phyloP scores from a whole-genome alignment of 2,888 invertebrate species.

The Lepas anatifera region DNA sequence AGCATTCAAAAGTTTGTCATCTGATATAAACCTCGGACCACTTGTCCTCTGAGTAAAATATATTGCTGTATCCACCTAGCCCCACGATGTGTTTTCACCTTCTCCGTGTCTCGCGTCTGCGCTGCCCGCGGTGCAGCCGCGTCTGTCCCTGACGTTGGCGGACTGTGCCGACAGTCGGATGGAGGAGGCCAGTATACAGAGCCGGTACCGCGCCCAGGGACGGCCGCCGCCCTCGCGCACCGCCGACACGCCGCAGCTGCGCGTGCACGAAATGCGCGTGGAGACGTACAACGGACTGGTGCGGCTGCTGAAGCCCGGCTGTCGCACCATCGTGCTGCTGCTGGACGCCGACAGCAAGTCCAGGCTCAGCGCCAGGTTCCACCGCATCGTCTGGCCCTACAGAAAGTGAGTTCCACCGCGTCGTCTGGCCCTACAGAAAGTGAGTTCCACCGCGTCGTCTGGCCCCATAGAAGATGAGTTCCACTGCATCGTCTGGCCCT shows the following conservation, averaged over 20 bases:
- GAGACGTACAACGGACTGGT: constrained; percentile 94
- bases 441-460: too few species aligned
- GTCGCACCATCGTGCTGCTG: constrained; percentile 79
- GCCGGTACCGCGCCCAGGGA: constrained; percentile 26
- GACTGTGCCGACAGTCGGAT: constrained; percentile 40
- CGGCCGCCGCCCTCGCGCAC: neutral
- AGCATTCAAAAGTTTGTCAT: too few species aligned
- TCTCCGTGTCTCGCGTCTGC: too few species aligned
- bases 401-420: constrained; percentile 64
- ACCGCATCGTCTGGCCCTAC: constrained; percentile 89
- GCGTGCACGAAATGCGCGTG: constrained; percentile 79
- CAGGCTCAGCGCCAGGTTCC: constrained; percentile 78
- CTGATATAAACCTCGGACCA: too few species aligned
- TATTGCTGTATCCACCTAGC: too few species aligned
- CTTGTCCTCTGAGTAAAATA: too few species aligned
- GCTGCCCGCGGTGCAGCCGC: too few species aligned
- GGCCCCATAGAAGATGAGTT: too few species aligned
- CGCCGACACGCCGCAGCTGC: constrained; percentile 48
- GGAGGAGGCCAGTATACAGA: constrained; percentile 42
- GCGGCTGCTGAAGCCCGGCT: constrained; percentile 82
- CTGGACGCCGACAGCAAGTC: constrained; percentile 79
- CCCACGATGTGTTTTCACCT: too few species aligned
- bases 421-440: too few species aligned
- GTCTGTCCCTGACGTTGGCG: too few species aligned
- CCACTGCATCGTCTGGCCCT: too few species aligned